Conservation (phyloP, 2,113 vertebrate species). For the Larimichthys crocea region DNA sequence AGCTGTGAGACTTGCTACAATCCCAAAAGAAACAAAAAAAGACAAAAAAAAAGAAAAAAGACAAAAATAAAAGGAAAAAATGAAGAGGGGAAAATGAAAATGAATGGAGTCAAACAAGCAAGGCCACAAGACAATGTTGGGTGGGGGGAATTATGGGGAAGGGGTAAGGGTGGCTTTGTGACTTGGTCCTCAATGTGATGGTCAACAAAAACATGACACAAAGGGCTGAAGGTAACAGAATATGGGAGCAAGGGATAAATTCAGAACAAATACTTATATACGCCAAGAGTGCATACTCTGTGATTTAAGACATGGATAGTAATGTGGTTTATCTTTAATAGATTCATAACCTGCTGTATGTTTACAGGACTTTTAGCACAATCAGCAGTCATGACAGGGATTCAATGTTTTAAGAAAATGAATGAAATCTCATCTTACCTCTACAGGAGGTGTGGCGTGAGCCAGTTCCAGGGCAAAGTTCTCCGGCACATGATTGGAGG, state of each 20-base stretch:
- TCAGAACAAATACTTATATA: slow-evolving; percentile 45
- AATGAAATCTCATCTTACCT: slow-evolving; percentile 86
- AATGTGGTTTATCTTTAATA: background rate
- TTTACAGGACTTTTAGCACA: background rate
- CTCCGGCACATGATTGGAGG: slow-evolving; percentile 94
- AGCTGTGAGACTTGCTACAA: slow-evolving; percentile 99
- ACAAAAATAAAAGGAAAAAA: slow-evolving; percentile 72
- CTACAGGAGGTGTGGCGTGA: slow-evolving; percentile 94
- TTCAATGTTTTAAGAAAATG: background rate
- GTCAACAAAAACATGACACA: slow-evolving; percentile 68
- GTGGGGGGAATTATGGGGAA: slow-evolving; percentile 1
- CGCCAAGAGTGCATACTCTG: background rate
- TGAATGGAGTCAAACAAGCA: slow-evolving; percentile 83
- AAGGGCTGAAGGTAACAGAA: slow-evolving; percentile 55
- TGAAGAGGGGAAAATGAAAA: slow-evolving; percentile 83
- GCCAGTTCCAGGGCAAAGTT: slow-evolving; percentile 95
- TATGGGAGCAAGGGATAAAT: slow-evolving; percentile 47
- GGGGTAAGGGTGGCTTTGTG: slow-evolving; percentile 38
- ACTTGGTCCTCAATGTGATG: slow-evolving; percentile 63
- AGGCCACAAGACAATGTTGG: slow-evolving; percentile 73
- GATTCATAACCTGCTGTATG: background rate
- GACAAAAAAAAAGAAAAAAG: slow-evolving; percentile 56
- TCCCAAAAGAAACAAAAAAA: slow-evolving; percentile 68
- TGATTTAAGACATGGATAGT: background rate
- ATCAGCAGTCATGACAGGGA: background rate